Evolutionary conservation across 2,888 invertebrate genomes (phyloP).

Genomic region (Melangyna quadrimaculata): DNA sequence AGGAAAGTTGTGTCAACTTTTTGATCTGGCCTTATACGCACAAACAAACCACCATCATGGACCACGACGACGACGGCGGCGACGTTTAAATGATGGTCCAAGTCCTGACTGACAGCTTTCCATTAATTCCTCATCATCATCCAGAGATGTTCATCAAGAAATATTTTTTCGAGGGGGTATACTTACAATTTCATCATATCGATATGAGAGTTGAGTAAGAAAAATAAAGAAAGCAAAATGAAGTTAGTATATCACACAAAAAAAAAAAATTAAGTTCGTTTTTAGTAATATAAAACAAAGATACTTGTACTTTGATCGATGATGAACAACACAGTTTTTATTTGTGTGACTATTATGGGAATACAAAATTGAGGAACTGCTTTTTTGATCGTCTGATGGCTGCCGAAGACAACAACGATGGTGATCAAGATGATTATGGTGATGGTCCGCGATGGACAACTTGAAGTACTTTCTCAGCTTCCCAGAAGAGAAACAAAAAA

Average conservation of each 20-base stretch:
- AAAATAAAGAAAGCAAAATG: slow-evolving; percentile 52
- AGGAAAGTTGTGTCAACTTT: slow-evolving; percentile 68
- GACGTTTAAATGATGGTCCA: slow-evolving; percentile 5
- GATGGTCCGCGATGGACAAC: too few relatives aligned
- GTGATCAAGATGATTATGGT: too few relatives aligned
- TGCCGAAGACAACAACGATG: too few relatives aligned
- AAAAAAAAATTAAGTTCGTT: slow-evolving; percentile 15
- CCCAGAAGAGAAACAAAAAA: slow-evolving; percentile 41
- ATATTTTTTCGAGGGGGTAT: slow-evolving; percentile 22
- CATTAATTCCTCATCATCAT: slow-evolving; percentile 61
- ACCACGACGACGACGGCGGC: too few relatives aligned
- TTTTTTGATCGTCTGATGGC: slow-evolving; percentile 35
- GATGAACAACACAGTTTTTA: slow-evolving; percentile 32
- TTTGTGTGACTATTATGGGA: slow-evolving; percentile 55
- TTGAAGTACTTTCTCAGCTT: slow-evolving; percentile 66
- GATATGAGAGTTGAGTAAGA: slow-evolving; percentile 46
- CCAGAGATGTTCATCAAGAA: neutral
- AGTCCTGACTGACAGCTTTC: slow-evolving; percentile 70
- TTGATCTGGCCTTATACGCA: slow-evolving; percentile 41
- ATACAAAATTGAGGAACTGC: slow-evolving; percentile 64
- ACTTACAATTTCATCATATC: slow-evolving; percentile 54
- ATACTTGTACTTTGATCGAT: slow-evolving; percentile 35
- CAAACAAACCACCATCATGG: neutral
- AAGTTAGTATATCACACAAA: slow-evolving; percentile 29
- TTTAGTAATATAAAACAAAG: neutral